Conservation (phyloP, 1,140 invertebrate genomes). For the Cydia fagiglandana region DNA sequence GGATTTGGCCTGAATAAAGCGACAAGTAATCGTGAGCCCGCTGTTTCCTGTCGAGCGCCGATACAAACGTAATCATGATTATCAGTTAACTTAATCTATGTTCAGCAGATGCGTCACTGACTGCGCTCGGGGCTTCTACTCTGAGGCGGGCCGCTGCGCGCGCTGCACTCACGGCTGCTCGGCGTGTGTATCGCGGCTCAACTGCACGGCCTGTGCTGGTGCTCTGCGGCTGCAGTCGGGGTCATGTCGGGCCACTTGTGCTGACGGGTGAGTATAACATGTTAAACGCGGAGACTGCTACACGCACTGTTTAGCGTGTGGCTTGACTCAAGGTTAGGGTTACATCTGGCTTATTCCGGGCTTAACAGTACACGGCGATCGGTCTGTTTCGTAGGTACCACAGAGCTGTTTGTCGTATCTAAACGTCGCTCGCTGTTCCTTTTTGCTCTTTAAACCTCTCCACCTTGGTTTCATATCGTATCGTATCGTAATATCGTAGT, state of each 20-base stretch:
- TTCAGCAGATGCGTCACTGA: slow-evolving; percentile 83
- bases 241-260: slow-evolving; percentile 87
- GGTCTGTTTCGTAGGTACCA: no score
- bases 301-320: background rate
- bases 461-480: no score
- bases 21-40: background rate
- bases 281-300: background rate
- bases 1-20: no score
- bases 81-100: background rate
- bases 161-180: slow-evolving; percentile 89
- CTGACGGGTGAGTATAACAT: slow-evolving; percentile 67
- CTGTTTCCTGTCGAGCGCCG: no score
- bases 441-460: no score
- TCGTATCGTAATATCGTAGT: no score
- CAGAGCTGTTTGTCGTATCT: no score
- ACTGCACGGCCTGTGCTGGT: slow-evolving; percentile 87
- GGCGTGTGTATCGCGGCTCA: slow-evolving; percentile 86
- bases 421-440: no score
- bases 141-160: slow-evolving; percentile 84
- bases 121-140: slow-evolving; percentile 86
- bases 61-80: no score
- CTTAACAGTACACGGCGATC: no score
- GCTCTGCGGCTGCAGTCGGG: slow-evolving; percentile 88
- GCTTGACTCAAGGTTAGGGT: background rate
- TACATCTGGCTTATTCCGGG: background rate